Conservation (phyloP, 2,113 vertebrate genomes). For the Rhombomys opimus region DNA sequence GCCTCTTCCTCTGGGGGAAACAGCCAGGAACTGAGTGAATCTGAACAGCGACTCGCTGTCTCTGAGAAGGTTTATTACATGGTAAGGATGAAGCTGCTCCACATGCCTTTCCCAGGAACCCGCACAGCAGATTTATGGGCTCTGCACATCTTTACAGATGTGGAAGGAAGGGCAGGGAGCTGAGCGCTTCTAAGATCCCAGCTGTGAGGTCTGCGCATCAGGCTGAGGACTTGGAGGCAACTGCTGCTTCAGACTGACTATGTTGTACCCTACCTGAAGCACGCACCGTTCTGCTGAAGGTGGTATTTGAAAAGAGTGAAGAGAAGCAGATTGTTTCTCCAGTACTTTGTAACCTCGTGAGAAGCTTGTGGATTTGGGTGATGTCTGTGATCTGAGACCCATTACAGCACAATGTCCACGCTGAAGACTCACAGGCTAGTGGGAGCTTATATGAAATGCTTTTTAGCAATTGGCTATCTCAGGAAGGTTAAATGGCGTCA, state of each 20-base stretch:
- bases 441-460: constrained; percentile 30
- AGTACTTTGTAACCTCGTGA: neutral
- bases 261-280: neutral
- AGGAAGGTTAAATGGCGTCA: neutral
- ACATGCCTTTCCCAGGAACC: neutral
- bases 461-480: neutral
- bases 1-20: neutral
- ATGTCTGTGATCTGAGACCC: neutral
- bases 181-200: neutral
- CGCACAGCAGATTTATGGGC: neutral
- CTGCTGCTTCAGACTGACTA: neutral
- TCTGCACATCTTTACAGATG: neutral
- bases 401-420: neutral
- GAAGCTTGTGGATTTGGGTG: constrained; percentile 13
- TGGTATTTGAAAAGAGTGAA: neutral
- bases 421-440: neutral
- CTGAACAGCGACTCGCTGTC: neutral
- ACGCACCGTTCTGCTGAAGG: neutral
- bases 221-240: neutral
- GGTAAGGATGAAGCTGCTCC: neutral
- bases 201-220: neutral
- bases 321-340: neutral
- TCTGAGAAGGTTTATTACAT: neutral
- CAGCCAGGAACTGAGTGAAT: neutral
- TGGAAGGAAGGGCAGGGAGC: neutral